A percentile compares a stretch with the other conserved stretches of the same genome.
phyloP scores from a whole-genome alignment of 2,113 vertebrate species.

The Dasyprocta punctata region DNA sequence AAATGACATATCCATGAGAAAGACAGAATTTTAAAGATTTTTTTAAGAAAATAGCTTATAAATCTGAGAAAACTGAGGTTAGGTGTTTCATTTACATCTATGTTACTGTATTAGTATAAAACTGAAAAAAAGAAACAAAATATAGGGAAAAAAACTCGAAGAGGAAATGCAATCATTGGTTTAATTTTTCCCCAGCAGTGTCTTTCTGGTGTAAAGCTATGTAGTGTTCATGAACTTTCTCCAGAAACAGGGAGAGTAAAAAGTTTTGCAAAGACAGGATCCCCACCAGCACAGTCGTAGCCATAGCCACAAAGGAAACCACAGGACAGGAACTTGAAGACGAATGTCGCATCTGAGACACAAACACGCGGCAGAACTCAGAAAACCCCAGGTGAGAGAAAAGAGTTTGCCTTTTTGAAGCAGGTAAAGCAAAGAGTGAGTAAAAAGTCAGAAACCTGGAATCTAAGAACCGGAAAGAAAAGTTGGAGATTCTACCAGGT shows the following conservation, averaged over 20 bases:
- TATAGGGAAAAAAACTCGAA: not conserved
- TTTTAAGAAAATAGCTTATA: not conserved
- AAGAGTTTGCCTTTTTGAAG: conserved; percentile 30
- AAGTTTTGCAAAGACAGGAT: no score
- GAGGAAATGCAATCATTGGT: not conserved
- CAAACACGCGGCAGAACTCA: not conserved
- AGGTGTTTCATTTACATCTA: not conserved
- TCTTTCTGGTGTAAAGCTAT: not conserved
- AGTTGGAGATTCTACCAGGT: not conserved
- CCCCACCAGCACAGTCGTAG: not conserved
- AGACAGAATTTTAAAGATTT: not conserved
- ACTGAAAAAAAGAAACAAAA: not conserved
- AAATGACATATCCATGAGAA: not conserved
- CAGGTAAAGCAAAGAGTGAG: not conserved
- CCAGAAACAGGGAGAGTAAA: not conserved
- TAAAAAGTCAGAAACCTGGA: conserved; percentile 13
- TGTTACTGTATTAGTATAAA: not conserved
- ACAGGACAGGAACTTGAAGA: not conserved
- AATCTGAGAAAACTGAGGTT: conserved; percentile 22
- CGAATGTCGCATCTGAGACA: not conserved
- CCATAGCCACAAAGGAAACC: not conserved
- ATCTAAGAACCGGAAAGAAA: not conserved
- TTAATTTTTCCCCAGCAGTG: not conserved
- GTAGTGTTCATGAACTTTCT: not conserved
- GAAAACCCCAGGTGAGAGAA: not conserved